Evolutionary conservation across 2,888 invertebrate species (phyloP).

Genomic region (Trachelus iudaicus): DNA sequence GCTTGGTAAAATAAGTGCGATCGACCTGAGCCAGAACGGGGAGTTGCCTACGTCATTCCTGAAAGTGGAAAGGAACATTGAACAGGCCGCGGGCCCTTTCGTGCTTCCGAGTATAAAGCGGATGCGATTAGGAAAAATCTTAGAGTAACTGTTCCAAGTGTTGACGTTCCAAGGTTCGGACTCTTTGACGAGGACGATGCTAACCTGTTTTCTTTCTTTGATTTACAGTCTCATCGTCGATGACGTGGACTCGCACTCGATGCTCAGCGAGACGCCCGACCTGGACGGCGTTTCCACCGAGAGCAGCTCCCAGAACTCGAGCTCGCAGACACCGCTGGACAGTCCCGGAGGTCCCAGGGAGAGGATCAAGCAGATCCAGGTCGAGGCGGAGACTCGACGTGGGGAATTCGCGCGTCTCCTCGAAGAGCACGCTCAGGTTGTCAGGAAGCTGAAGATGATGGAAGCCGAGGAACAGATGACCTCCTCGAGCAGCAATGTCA

Average conservation of each 20-base stretch:
- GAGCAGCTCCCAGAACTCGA: conserved; percentile 44
- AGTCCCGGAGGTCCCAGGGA: conserved; percentile 52
- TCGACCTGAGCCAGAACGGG: neutral
- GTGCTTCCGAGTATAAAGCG: neutral
- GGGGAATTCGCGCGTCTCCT: conserved; percentile 63
- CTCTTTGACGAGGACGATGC: neutral
- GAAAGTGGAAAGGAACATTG: neutral
- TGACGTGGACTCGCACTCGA: conserved; percentile 54
- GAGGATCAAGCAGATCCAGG: conserved; percentile 58
- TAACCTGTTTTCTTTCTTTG: neutral
- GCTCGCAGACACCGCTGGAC: conserved; percentile 49
- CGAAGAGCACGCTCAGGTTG: conserved; percentile 65
- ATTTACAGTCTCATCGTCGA: conserved; percentile 50
- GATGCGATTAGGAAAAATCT: neutral
- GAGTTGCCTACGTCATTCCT: neutral
- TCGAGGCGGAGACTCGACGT: conserved; percentile 63
- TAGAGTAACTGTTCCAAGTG: neutral
- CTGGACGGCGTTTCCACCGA: conserved; percentile 47
- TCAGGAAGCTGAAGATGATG: conserved; percentile 63
- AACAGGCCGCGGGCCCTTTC: neutral
- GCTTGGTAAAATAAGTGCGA: neutral
- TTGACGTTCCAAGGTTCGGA: neutral
- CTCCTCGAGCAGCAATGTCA: conserved; percentile 35
- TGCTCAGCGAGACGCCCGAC: conserved; percentile 42
- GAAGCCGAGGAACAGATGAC: conserved; percentile 56